Evolutionary conservation across 2,888 invertebrate species (phyloP).

Genomic region (Amphipyra berbera): DNA sequence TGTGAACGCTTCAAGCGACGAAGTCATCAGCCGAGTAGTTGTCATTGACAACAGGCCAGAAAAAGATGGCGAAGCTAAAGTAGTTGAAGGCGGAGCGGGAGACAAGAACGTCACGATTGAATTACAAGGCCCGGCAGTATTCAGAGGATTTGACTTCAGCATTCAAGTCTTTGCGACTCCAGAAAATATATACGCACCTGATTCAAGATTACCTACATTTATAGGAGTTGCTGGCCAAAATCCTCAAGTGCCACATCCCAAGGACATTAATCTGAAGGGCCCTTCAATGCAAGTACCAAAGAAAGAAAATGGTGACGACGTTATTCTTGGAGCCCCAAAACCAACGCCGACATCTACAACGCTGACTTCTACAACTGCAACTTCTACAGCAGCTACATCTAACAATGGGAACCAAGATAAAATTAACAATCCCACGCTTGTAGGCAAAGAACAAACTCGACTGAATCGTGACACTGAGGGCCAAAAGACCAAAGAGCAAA

Average conservation of each 20-base stretch:
- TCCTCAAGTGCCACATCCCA: conserved; percentile 13
- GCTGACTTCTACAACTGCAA: conserved; percentile 6
- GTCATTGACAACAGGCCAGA: conserved; percentile 77
- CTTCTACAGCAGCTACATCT: conserved; percentile 11
- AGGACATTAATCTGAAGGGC: conserved; percentile 31
- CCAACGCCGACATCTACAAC: conserved; percentile 26
- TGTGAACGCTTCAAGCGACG: conserved; percentile 67
- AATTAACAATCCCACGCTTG: conserved; percentile 17
- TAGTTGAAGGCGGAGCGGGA: conserved; percentile 80
- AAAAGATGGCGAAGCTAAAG: conserved; percentile 79
- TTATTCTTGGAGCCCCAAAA: conserved; percentile 14
- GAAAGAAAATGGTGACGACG: conserved; percentile 11
- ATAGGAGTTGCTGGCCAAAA: conserved; percentile 25
- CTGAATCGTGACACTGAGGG: conserved; percentile 30
- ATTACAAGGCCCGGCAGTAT: conserved; percentile 79
- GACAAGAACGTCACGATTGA: conserved; percentile 78
- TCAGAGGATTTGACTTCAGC: conserved; percentile 80
- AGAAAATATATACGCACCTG: conserved; percentile 21
- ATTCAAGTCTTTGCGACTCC: conserved; percentile 73
- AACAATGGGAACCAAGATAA: conserved; percentile 22
- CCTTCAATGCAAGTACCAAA: conserved; percentile 12
- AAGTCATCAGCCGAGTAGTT: conserved; percentile 74
- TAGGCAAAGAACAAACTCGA: conserved; percentile 27
- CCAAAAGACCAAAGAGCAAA: conserved; percentile 24
- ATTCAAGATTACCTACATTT: conserved; percentile 16